phyloP scores from a whole-genome alignment of 1,140 invertebrate species.

The Teleopsis dalmanni region DNA sequence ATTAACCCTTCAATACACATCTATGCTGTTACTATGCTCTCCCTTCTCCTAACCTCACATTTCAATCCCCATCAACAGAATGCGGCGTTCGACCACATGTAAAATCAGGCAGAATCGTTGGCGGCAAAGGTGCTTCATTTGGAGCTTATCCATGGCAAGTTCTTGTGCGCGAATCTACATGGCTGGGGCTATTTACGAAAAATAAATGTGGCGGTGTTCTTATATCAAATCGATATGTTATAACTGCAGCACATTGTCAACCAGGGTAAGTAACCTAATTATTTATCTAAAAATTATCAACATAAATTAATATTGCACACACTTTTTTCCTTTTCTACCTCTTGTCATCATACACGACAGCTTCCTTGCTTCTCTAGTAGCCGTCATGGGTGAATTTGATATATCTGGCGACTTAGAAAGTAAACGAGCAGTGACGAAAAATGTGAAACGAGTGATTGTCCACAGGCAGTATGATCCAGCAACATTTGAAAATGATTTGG shows the following conservation, averaged over 20 bases:
- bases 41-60: conserved; percentile 44
- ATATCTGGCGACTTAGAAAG: conserved; percentile 75
- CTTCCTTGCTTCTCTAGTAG: conserved; percentile 80
- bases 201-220: conserved; percentile 93
- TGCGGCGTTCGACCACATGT: conserved; percentile 78
- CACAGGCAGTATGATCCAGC: conserved; percentile 81
- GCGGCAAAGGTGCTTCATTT: conserved; percentile 75
- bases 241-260: conserved; percentile 91
- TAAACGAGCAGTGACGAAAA: conserved; percentile 67
- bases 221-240: conserved; percentile 75
- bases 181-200: conserved; percentile 90
- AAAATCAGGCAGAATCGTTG: conserved; percentile 78
- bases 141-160: conserved; percentile 93
- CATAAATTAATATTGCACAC: neutral
- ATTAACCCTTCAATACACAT: conserved; percentile 10
- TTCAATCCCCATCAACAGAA: conserved; percentile 55
- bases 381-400: conserved; percentile 85
- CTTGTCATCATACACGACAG: conserved; percentile 44
- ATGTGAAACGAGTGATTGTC: conserved; percentile 79
- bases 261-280: conserved; percentile 61
- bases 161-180: conserved; percentile 81
- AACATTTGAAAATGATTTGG: conserved; percentile 87
- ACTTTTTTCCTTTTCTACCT: neutral
- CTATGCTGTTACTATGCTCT: conserved; percentile 29
- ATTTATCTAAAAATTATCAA: neutral